phyloP scores from a whole-genome alignment of 2,888 invertebrate species.

The Eumacrocentrus americanus region DNA sequence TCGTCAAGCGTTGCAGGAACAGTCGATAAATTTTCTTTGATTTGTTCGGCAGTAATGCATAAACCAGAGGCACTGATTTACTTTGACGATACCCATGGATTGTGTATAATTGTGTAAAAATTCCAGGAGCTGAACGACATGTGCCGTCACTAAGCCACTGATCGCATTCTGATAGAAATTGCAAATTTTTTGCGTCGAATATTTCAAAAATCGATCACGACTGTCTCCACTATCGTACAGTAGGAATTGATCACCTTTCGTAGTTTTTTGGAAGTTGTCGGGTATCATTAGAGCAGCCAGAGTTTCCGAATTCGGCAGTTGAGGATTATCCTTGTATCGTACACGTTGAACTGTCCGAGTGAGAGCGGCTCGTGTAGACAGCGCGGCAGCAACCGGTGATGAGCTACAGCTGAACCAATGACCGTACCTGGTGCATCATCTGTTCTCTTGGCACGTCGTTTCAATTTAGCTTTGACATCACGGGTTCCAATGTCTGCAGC shows the following conservation, averaged over 20 bases:
- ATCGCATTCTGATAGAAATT: not conserved
- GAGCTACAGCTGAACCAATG: not conserved
- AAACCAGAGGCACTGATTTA: not conserved
- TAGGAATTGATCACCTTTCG: not conserved
- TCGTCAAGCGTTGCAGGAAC: too few relatives aligned
- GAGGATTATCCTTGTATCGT: not conserved
- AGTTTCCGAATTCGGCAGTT: not conserved
- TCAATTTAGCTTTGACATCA: not conserved
- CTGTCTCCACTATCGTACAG: not conserved
- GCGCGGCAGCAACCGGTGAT: too few relatives aligned
- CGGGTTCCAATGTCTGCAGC: not conserved
- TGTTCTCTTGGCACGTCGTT: not conserved
- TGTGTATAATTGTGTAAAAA: not conserved
- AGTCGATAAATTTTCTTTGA: not conserved
- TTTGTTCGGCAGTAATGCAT: not conserved
- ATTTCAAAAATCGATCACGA: not conserved
- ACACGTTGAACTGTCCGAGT: too few relatives aligned
- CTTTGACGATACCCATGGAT: not conserved
- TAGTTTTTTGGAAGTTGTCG: not conserved
- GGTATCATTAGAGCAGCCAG: not conserved
- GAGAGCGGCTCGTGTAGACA: too few relatives aligned
- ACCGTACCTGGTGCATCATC: not conserved
- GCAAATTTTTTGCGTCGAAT: not conserved
- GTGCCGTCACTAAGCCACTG: not conserved
- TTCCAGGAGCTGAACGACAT: not conserved